Evolutionary conservation across 2,888 invertebrate species (phyloP).

Genomic region (Lasioglossum marginatum): DNA sequence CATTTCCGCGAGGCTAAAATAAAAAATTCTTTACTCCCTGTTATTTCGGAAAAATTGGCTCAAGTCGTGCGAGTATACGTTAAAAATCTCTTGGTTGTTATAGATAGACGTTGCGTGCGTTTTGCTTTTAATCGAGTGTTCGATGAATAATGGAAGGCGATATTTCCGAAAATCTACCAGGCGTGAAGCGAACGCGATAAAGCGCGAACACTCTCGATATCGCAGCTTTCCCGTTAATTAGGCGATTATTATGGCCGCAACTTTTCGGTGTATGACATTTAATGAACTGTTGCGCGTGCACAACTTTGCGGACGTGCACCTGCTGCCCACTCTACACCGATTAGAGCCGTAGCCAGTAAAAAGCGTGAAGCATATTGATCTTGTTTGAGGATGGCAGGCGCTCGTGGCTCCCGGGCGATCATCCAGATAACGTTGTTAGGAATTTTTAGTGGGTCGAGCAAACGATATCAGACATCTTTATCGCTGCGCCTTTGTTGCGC

Average conservation of each 20-base stretch:
- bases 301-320: slow-evolving; percentile 7
- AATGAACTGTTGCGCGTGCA: slow-evolving; percentile 1
- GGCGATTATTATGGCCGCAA: slow-evolving; percentile 1
- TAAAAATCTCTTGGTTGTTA: background rate
- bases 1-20: background rate
- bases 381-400: background rate
- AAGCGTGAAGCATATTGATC: slow-evolving; percentile 4
- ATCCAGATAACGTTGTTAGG: background rate
- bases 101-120: background rate
- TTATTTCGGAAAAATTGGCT: background rate
- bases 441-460: background rate
- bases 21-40: background rate
- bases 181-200: slow-evolving; percentile 4
- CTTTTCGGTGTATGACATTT: slow-evolving; percentile 7
- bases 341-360: slow-evolving; percentile 16
- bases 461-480: background rate
- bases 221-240: slow-evolving; percentile 1
- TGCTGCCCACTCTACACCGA: background rate
- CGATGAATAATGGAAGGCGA: background rate
- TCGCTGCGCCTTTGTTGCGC: background rate
- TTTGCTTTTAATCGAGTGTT: background rate
- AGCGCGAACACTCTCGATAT: background rate
- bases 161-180: background rate
- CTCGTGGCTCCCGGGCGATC: background rate
- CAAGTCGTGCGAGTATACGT: background rate